Percentiles rank a stretch among this genome's conserved stretches.
Evolutionary conservation across 2,113 vertebrate genomes (phyloP).

Genomic region (Eurypyga helias): DNA sequence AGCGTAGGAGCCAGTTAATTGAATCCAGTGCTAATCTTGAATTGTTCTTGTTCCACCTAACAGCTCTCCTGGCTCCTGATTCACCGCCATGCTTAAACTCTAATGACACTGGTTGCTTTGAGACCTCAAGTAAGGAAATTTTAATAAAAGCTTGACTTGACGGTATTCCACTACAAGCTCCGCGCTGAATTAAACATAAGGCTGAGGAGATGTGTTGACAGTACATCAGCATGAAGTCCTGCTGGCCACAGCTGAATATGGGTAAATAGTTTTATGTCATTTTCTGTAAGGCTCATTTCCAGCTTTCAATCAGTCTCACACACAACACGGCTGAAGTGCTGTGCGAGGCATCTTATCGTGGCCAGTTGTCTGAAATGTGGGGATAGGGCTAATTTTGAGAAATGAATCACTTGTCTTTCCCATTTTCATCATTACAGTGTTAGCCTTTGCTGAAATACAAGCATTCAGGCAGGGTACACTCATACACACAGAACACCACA

Average conservation of each 20-base stretch:
- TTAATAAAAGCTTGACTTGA: slow-evolving; percentile 64
- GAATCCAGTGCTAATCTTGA: background rate
- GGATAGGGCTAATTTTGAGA: background rate
- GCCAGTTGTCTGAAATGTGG: background rate
- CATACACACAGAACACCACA: too few relatives aligned
- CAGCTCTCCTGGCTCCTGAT: background rate
- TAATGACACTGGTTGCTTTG: slow-evolving; percentile 52
- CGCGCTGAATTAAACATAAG: slow-evolving; percentile 65
- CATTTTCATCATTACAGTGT: background rate
- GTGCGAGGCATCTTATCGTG: background rate
- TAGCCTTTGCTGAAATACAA: background rate
- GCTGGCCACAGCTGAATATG: background rate
- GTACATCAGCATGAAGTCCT: background rate
- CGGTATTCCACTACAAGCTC: slow-evolving; percentile 43
- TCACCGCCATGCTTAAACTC: background rate
- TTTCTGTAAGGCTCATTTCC: background rate
- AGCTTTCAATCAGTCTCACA: background rate
- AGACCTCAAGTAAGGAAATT: slow-evolving; percentile 53
- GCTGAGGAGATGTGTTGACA: background rate
- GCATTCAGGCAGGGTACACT: background rate
- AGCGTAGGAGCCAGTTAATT: background rate
- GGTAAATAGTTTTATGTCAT: background rate
- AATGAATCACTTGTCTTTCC: background rate
- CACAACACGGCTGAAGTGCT: background rate
- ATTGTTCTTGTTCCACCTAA: background rate